These are phyloP conservation scores for Cassiopea andromeda DNA, from an alignment of 30 jellyfish, hydroid and myxozoan species.

Conservation along the genomic window DNA sequence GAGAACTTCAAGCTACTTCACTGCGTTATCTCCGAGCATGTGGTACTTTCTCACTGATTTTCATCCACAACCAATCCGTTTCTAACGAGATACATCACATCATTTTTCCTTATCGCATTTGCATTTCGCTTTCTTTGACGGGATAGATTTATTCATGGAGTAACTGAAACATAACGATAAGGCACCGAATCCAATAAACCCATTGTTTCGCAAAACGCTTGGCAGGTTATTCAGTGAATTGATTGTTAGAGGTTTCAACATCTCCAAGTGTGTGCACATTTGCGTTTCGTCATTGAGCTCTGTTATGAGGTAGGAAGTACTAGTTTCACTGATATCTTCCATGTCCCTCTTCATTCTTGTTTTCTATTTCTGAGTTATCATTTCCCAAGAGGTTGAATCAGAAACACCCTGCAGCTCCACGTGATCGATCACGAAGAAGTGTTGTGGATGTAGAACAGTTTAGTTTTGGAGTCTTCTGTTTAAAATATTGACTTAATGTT, in stretches of 20 bases:
- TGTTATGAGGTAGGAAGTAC: not conserved
- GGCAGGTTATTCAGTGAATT: not conserved
- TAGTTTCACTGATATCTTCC: no score
- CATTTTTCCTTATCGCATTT: not conserved
- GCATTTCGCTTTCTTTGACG: not conserved
- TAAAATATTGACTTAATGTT: no score
- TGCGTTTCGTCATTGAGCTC: not conserved
- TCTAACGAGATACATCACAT: not conserved
- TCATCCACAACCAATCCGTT: not conserved
- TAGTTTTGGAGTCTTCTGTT: no score
- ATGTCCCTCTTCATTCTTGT: not conserved
- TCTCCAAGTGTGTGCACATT: not conserved
- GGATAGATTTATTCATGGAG: not conserved
- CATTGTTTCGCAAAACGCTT: not conserved
- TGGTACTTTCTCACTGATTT: not conserved
- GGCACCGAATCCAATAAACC: not conserved
- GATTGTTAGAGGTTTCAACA: not conserved
- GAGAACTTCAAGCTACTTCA: no score
- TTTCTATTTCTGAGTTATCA: not conserved
- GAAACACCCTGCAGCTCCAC: no score
- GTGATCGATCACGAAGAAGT: no score
- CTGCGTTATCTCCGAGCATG: no score
- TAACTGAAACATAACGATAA: not conserved
- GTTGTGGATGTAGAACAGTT: no score
- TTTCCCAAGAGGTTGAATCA: not conserved